A percentile compares a stretch with the other conserved stretches of the same genome.
These are phyloP conservation scores for Nyctereutes procyonoides DNA, from an alignment of 2,113 vertebrate species.

Conservation along the genomic window DNA sequence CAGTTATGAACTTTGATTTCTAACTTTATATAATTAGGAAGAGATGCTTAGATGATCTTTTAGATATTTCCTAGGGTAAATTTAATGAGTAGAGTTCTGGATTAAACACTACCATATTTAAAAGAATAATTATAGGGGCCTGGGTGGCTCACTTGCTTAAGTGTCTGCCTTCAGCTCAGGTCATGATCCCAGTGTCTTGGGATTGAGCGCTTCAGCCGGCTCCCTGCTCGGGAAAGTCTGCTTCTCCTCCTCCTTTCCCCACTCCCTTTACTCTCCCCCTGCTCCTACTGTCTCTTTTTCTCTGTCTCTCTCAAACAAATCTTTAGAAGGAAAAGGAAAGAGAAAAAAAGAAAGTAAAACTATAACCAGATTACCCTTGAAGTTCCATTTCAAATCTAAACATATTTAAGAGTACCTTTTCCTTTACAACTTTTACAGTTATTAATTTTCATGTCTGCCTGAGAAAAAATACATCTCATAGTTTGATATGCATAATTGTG, in stretches of 20 bases:
- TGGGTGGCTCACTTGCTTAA: background rate
- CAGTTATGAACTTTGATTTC: constrained; percentile 12
- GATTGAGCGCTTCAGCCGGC: background rate
- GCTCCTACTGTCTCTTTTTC: too few relatives aligned
- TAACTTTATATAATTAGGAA: constrained; percentile 36
- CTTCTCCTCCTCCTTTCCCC: background rate
- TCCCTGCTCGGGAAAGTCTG: background rate
- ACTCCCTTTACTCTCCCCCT: too few relatives aligned
- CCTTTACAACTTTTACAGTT: background rate
- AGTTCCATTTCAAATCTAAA: background rate
- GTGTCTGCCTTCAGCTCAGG: background rate
- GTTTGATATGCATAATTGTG: background rate
- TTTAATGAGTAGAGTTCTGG: background rate
- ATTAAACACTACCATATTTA: background rate
- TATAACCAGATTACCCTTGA: background rate
- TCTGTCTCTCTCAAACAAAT: too few relatives aligned
- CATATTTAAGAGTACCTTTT: background rate
- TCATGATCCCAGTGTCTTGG: background rate
- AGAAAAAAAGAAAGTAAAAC: background rate
- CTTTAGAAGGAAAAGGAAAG: too few relatives aligned
- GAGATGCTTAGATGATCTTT: constrained; percentile 18
- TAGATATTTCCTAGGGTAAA: background rate
- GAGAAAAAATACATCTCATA: background rate
- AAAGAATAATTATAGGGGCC: background rate
- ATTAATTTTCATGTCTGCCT: constrained; percentile 41